Base-by-base conservation (phyloP, 2,113 vertebrate genomes). In the Naja naja region DNA sequence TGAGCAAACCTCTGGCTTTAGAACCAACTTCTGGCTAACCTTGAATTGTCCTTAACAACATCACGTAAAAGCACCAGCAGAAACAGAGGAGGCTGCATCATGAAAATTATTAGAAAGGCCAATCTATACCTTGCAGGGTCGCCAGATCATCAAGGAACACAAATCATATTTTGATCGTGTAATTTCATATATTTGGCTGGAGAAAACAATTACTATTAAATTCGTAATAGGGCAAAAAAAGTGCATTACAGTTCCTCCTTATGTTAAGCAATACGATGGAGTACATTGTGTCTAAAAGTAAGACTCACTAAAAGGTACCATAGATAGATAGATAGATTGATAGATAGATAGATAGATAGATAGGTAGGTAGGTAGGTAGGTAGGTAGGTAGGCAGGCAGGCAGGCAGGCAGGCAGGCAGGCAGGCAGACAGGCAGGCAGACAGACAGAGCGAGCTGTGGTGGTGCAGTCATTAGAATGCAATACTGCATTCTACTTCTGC, bases 1-100 rank as follows among this genome's bases (percentile, higher is more conserved):
- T 49, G 60, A 95, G 92, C 92, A 96, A 96, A 95, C 94, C 43
- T 94, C 53, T 64, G 54, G 16, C 60, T 7, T 3, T 89, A 95
- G 92, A 95, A 94, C 93, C 95, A 53, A 94, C 93, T 89, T 88
- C 95, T 96, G 94, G 94, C 94, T 97, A 95, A 96, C 96, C 95
- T 96, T 97, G 95, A 95, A 96, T 95, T 95, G 64, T 94, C 91
- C 94, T 92, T 94, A 92, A 97, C 95, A 96, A 94, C 58, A 94
- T 95, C 95, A 95, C 0, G 0, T 96, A 95, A 97, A 95, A 95
- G 92, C 39, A 69, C 92, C 5, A 34, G 94, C 52, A 60, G 95
- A 86, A 94, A 94, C 94, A 69, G n/a, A 34, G 92, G 47, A 94
- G 23, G 53, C 85, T 64, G 0, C 52, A 56, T 0, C 69, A 95